Conservation (phyloP, 2,888 invertebrate species). For the Conops quadrifasciatus region DNA sequence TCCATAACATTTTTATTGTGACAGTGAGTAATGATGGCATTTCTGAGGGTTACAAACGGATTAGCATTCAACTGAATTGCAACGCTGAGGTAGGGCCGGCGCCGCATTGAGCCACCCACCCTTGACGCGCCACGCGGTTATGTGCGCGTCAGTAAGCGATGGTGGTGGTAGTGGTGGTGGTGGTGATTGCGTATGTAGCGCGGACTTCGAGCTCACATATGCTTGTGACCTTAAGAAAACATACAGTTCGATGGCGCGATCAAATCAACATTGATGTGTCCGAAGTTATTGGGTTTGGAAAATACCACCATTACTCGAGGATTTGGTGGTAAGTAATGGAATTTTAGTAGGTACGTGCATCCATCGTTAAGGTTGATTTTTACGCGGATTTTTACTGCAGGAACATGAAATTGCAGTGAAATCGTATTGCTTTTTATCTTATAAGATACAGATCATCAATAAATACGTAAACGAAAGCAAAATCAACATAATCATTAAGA, state of each 20-base stretch:
- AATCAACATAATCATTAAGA: not conserved
- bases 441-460: not conserved
- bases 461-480: not conserved
- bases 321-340: not conserved
- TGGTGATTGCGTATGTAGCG: constrained; percentile 1
- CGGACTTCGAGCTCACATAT: not conserved
- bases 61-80: constrained; percentile 47
- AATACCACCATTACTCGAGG: not conserved
- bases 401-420: not conserved
- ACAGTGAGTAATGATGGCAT: constrained; percentile 57
- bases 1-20: constrained; percentile 58
- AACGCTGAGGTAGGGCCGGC: not conserved
- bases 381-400: not conserved
- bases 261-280: not conserved
- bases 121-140: not conserved
- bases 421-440: not conserved
- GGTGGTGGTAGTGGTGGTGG: not conserved
- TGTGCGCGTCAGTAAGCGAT: not conserved
- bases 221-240: not conserved
- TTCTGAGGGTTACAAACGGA: constrained; percentile 61
- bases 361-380: not conserved
- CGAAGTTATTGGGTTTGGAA: not conserved
- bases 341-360: not conserved
- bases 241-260: not conserved
- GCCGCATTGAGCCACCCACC: not conserved